A percentile compares a stretch with the other conserved stretches of the same genome.
phyloP scores from a whole-genome alignment of 2,888 invertebrate species.

The Mactromeris polynyma region DNA sequence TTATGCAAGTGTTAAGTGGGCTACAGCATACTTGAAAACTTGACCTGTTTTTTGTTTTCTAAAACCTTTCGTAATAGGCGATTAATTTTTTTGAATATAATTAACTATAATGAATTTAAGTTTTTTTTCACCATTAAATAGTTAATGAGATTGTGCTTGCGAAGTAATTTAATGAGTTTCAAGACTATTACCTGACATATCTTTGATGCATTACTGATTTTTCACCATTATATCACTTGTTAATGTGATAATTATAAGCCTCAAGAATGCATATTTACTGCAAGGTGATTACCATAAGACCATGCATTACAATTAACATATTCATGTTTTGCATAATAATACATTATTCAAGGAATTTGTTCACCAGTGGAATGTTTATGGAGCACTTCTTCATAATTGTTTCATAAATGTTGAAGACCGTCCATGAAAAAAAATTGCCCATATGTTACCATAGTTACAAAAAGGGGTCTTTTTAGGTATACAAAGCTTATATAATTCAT shows the following conservation, averaged over 20 bases:
- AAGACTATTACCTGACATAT: background rate
- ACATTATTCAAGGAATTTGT: background rate
- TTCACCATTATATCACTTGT: background rate
- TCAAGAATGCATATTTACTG: background rate
- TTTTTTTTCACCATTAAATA: background rate
- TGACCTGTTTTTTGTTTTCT: no score
- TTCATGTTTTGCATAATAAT: background rate
- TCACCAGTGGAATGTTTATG: background rate
- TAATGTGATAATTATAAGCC: background rate
- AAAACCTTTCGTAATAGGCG: no score
- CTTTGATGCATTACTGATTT: background rate
- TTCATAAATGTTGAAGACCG: background rate
- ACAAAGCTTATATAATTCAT: no score
- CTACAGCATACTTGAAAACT: no score
- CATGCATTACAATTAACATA: background rate
- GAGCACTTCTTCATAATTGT: background rate
- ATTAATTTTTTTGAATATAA: no score
- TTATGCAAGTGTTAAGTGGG: no score
- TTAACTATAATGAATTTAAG: no score
- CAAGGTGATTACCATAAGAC: background rate
- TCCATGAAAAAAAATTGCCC: background rate
- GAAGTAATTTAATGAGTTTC: background rate
- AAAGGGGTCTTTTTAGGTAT: no score
- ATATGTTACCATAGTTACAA: no score
- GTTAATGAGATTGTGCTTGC: background rate